Evolutionary conservation across 2,797 vertebrate species (phyloP), one percentile per base, ranked within the genome.

Genomic region (Gymnoscopelus microlampas): DNA sequence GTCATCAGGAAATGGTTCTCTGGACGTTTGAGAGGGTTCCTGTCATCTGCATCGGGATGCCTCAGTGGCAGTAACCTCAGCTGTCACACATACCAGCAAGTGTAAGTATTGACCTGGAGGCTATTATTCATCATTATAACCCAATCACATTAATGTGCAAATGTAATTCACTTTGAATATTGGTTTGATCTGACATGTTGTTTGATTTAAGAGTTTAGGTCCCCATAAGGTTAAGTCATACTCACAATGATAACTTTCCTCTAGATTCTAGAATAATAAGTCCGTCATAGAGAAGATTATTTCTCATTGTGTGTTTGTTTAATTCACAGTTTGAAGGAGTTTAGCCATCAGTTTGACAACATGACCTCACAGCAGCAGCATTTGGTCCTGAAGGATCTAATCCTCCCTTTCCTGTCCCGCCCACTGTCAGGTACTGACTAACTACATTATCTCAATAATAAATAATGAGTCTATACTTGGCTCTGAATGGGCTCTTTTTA

Each of bases 81-180:
- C 89, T 93, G 93, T 67, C 69, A 68, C 13, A 81, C 89, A 2
- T 93, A 91, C 82, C 92, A 92, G 61, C 78, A 78, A 9, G 84
- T 93, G 93, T 94, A 82, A 84, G 88, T 19, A 23, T 24, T 29
- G 44, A 7, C 51, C 5, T 5, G 5, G 0, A 35, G 32, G 5
- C 32, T 6, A 6, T 6, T 5, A 35, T 1, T 35, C 5, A 35
- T 35, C 32, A 35, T 35, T 35, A 35, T 35, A 35, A 35, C 11
- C 29, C 12, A 3, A 11, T 44, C 5, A 0, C 54, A 1, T 63
- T 32, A 0, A 1, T 19, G 19, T 19, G 19, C 19, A 19, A 19
- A 19, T 26, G 3, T 19, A 19, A 19, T 19, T 1, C 19, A 29
- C 26, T 1, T 29, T 3, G 26, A 29, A 29, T 3, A 29, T 29